Conservation (phyloP, 1,140 invertebrate genomes). For the Uloborus diversus region DNA sequence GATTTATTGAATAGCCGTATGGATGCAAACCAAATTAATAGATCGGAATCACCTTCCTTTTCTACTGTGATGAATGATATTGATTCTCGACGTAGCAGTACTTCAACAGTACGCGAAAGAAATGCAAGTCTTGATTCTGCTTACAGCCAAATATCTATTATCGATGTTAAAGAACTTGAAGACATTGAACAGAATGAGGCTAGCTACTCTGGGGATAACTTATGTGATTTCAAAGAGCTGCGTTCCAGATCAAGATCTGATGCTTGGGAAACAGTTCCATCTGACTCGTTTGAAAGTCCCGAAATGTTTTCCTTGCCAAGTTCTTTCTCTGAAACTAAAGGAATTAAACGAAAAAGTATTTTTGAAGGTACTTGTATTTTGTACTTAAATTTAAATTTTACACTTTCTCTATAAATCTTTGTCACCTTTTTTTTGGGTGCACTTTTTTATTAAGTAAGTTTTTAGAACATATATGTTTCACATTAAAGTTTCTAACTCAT, state of each 20-base stretch:
- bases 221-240: background rate
- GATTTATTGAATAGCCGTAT: too few relatives aligned
- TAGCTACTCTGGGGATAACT: background rate
- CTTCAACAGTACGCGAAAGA: conserved; percentile 19
- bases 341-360: conserved; percentile 14
- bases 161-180: conserved; percentile 26
- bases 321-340: conserved; percentile 8
- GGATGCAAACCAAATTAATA: too few relatives aligned
- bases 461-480: background rate
- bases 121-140: conserved; percentile 21
- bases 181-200: background rate
- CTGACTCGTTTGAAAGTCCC: background rate
- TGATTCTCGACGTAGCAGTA: conserved; percentile 22
- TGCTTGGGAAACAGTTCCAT: background rate
- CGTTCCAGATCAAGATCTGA: conserved; percentile 51
- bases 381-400: background rate
- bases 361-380: conserved; percentile 34
- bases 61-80: background rate
- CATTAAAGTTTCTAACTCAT: background rate
- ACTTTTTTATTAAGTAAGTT: background rate
- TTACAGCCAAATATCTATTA: conserved; percentile 28
- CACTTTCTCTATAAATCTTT: background rate
- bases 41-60: too few relatives aligned
- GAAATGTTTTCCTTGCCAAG: conserved; percentile 44
- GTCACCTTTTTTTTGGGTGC: background rate